Evolutionary conservation across 2,888 invertebrate species (phyloP).

Genomic region (Stegophylla sp.): DNA sequence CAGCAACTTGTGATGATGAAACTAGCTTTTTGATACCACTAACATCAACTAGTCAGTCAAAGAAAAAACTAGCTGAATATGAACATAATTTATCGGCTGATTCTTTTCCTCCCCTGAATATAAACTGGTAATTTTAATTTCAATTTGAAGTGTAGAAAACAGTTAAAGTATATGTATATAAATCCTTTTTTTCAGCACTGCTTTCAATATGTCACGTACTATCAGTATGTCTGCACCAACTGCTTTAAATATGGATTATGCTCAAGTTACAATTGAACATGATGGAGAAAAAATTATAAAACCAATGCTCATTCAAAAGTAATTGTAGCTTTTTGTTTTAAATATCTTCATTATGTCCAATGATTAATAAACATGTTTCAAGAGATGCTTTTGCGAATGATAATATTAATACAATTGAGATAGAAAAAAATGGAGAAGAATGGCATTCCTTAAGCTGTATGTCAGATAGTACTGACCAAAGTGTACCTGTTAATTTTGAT

Average conservation of each 20-base stretch:
- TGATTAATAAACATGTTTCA: not conserved
- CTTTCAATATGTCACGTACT: conserved; percentile 75
- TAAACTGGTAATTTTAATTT: conserved; percentile 51
- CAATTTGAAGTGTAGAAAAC: not conserved
- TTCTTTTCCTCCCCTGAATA: conserved; percentile 52
- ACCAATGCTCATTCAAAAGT: conserved; percentile 59
- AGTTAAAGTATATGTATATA: conserved; percentile 35
- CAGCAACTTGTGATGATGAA: conserved; percentile 58
- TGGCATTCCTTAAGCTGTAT: conserved; percentile 73
- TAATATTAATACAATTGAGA: conserved; percentile 54
- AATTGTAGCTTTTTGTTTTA: conserved; percentile 49
- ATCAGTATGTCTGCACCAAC: conserved; percentile 87
- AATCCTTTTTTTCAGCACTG: conserved; percentile 67
- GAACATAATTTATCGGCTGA: conserved; percentile 54
- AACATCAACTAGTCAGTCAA: conserved; percentile 56
- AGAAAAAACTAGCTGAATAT: conserved; percentile 49
- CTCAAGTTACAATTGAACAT: conserved; percentile 54
- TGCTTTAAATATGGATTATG: conserved; percentile 79
- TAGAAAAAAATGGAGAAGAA: conserved; percentile 77
- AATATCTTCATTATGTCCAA: not conserved
- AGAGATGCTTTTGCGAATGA: conserved; percentile 38
- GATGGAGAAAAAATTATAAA: conserved; percentile 57
- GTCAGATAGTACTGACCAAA: conserved; percentile 89
- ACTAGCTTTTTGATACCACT: conserved; percentile 58
- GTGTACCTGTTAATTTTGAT: conserved; percentile 89